Conservation (phyloP, 2,797 vertebrate species). For the Melanotaenia nigrans region DNA sequence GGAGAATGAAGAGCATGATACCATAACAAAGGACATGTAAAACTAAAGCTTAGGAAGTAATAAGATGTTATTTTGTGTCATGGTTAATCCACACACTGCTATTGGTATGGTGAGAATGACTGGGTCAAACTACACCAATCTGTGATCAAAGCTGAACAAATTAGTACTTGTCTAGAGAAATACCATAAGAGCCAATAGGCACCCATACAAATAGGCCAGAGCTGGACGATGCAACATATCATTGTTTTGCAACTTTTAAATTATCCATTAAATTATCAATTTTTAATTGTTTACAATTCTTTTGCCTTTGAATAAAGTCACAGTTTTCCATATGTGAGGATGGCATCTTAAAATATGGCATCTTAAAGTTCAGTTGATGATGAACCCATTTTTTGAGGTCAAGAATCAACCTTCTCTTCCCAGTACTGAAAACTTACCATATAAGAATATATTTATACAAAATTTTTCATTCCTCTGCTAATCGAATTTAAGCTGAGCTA, state of each 20-base stretch:
- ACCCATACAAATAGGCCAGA: background rate
- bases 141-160: constrained; percentile 30
- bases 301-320: background rate
- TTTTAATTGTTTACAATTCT: too few species aligned
- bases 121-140: constrained; percentile 19
- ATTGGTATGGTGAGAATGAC: constrained; percentile 20
- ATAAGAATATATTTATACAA: constrained; percentile 1
- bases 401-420: background rate
- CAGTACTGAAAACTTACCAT: background rate
- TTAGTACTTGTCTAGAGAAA: constrained; percentile 7
- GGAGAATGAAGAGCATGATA: background rate
- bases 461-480: too few species aligned
- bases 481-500: constrained; percentile 13
- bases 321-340: background rate
- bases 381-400: background rate
- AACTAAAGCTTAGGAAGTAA: constrained; percentile 33
- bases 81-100: constrained; percentile 32
- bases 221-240: background rate
- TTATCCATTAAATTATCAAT: too few species aligned
- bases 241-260: too few species aligned
- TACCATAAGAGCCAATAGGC: background rate
- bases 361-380: constrained; percentile 1
- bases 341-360: background rate
- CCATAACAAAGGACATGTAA: constrained; percentile 18
- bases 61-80: constrained; percentile 31